Evolutionary conservation across 2,113 vertebrate species (phyloP), one percentile per base, ranked within the genome.

Genomic region (Tyrannus savana): DNA sequence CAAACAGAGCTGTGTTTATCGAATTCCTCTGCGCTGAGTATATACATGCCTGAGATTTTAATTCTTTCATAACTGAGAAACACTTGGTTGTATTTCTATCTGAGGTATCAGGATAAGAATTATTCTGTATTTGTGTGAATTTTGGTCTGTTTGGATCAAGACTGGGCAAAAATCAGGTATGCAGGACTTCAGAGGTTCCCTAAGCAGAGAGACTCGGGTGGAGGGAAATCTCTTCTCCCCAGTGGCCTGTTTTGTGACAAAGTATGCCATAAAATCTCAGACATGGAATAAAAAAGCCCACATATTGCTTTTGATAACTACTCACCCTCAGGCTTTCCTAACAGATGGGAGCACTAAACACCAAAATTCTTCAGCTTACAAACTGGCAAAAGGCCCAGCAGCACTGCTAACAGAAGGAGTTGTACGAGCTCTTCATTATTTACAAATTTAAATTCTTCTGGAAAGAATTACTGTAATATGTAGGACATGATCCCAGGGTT

Each of bases 331-430:
- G 94, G 96, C 95, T 96, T 95, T 96, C 77, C 0, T 68, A 96
- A 95, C 94, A 97, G 96, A 97, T 97, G 96, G 95, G 96, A 96
- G 95, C 95, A 97, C 89, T 97, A 97, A 97, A 96, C 96, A 95
- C 94, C 94, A 95, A 95, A 93, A 96, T 96, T 95, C 96, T 94
- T 97, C 93, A 93, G 93, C 91, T 95, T 96, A 93, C 95, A 96
- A 95, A 95, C 95, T 97, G 97, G 97, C 96, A 97, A 97, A 96
- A 84, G 94, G 94, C 96, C 96, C 94, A 3, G 91, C 69, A 94
- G 91, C 0, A 0, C 96, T 88, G 91, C 94, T 91, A 94, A 94
- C 96, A 95, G 95, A 93, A 96, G 93, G 95, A 97, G 87, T 88
- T 93, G 93, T 96, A 95, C 6, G 95, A 94, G 86, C 52, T 87